Evolutionary conservation across 2,888 invertebrate species (phyloP), one percentile per base, ranked within the genome.

Genomic region (Oscheius myriophilus): DNA sequence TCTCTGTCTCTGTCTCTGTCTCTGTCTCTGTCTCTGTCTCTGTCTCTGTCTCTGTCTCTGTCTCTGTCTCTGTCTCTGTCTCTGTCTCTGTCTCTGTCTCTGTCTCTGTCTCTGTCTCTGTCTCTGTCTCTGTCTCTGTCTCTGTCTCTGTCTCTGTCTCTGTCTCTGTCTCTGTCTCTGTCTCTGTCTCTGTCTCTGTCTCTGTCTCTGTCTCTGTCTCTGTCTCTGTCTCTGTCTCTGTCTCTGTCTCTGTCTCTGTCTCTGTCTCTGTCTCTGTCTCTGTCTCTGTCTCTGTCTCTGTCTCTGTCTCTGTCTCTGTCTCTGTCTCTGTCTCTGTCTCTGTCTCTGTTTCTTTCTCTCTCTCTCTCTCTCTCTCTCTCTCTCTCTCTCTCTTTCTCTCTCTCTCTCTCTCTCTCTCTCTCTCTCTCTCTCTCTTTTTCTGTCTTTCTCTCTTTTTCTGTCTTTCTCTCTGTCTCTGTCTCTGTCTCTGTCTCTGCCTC

Each of bases 81-180:
- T 53, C 53, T 53, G 21, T 2, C 25, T 53, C 53, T 53, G 7
- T 53, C 25, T 23, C 53, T 53, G 21, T 4, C 53, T 53, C 53
- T 53, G 21, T 53, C 53, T 53, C 21, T 53, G 21, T 25, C 53
- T 53, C 21, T 53, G 21, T 53, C 53, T 53, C 21, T 53, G 21
- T 53, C 53, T 53, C 21, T 53, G 7, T 53, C 4, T 53, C 53
- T 21, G 6, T 53, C 53, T 26, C 53, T 26, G 21, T 53, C 23
- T 53, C 53, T 53, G 21, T 53, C 2, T 26, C 26, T 25, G 9
- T 53, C 53, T 53, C 4, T 53, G 21, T 53, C 53, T 53, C 53
- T 53, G 6, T 46, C 46, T 46, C 18, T 46, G 2, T 46, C 46
- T 46, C 16, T 18, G 4, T 46, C 18, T 46, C 46, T 46, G 6